phyloP scores from a whole-genome alignment of 2,797 vertebrate species.

The Cebuella pygmaea region DNA sequence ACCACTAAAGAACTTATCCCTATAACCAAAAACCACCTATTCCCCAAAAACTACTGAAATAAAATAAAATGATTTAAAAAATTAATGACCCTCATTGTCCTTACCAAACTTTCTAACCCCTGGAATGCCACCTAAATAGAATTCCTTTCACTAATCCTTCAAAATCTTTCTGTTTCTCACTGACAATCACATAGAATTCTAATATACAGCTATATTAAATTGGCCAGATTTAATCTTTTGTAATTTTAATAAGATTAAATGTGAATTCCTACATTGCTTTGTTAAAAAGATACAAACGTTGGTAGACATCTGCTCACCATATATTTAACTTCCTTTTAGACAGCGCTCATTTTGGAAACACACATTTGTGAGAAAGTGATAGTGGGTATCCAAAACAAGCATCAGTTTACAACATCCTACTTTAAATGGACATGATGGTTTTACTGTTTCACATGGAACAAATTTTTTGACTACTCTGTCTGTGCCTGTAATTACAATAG shows the following conservation, averaged over 20 bases:
- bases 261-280: neutral
- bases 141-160: neutral
- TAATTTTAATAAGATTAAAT: slow-evolving; percentile 29
- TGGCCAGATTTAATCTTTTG: neutral
- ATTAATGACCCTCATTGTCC: neutral
- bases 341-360: neutral
- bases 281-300: neutral
- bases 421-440: neutral
- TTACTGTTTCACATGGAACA: neutral
- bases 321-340: neutral
- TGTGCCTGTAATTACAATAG: neutral
- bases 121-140: neutral
- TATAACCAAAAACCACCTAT: neutral
- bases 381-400: neutral
- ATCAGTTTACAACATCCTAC: neutral
- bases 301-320: neutral
- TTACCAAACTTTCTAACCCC: neutral
- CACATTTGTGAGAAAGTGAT: neutral
- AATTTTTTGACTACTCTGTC: neutral
- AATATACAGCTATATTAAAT: slow-evolving; percentile 24
- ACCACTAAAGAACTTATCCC: neutral
- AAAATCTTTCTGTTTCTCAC: slow-evolving; percentile 2
- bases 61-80: neutral
- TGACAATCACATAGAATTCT: slow-evolving; percentile 31
- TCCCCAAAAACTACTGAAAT: neutral